Evolutionary conservation across 2,888 invertebrate species (phyloP).

Genomic region (Aradus depressus): DNA sequence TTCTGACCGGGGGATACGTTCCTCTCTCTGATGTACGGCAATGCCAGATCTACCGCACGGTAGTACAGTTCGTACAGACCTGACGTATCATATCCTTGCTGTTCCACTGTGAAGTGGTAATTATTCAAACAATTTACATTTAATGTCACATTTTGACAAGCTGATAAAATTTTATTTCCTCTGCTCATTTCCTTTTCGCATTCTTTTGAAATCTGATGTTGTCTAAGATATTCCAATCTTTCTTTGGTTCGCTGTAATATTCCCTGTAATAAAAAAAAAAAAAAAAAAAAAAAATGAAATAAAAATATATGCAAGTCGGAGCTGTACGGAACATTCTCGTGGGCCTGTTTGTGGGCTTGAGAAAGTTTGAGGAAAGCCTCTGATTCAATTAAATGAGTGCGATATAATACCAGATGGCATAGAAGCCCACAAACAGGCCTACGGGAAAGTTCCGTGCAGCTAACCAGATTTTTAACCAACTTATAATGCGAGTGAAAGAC

Average conservation of each 20-base stretch:
- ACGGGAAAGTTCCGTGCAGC: no score
- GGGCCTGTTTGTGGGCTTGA: no score
- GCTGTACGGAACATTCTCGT: no score
- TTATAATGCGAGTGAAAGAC: no score
- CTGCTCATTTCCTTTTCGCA: conserved; percentile 43
- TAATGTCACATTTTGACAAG: conserved; percentile 47
- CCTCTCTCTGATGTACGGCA: conserved; percentile 43
- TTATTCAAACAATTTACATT: conserved; percentile 45
- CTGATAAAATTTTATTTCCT: conserved; percentile 45
- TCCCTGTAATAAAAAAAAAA: conserved; percentile 38
- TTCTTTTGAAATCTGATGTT: conserved; percentile 40
- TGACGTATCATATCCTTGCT: no score
- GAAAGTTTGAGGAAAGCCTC: no score
- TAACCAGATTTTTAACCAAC: no score
- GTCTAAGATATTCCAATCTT: conserved; percentile 42
- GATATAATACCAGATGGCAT: no score
- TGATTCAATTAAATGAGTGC: no score
- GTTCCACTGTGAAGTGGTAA: conserved; percentile 40
- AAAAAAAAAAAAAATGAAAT: no score
- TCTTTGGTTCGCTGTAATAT: conserved; percentile 42
- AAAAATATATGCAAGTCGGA: no score
- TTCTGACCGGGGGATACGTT: conserved; percentile 38
- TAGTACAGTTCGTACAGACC: conserved; percentile 40
- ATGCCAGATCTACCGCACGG: conserved; percentile 40
- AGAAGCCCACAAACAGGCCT: no score